These are phyloP conservation scores for Coracias cyanogaster DNA, from an alignment of 2,797 vertebrate genomes.

Conservation along the genomic window DNA sequence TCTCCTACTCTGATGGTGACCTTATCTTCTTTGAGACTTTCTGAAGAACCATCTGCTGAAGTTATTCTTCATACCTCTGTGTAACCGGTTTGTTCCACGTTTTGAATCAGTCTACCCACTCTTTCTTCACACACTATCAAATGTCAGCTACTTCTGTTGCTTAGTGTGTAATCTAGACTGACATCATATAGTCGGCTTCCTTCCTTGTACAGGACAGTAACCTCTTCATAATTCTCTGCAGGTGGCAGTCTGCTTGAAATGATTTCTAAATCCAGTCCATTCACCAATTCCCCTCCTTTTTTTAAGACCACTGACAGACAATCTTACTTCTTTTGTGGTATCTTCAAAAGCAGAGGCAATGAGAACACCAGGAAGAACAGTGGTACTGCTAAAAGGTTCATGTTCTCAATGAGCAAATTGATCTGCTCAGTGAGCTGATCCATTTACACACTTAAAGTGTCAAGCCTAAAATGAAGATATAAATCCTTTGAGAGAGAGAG, in stretches of 20 bases:
- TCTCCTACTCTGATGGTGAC: background rate
- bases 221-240: background rate
- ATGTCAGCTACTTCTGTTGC: background rate
- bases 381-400: background rate
- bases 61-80: background rate
- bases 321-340: background rate
- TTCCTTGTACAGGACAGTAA: background rate
- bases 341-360: background rate
- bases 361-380: background rate
- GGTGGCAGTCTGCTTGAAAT: background rate
- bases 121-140: background rate
- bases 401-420: background rate
- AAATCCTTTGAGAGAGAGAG: background rate
- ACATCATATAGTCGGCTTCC: background rate
- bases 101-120: background rate
- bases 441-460: background rate
- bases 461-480: background rate
- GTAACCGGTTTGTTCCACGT: background rate
- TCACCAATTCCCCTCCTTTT: background rate
- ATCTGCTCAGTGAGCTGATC: background rate
- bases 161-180: background rate
- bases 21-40: background rate
- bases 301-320: background rate
- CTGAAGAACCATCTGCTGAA: slow-evolving; percentile 27
- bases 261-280: background rate